These are phyloP conservation scores for Platichthys flesus DNA, from an alignment of 2,113 vertebrate genomes.

Conservation along the genomic window DNA sequence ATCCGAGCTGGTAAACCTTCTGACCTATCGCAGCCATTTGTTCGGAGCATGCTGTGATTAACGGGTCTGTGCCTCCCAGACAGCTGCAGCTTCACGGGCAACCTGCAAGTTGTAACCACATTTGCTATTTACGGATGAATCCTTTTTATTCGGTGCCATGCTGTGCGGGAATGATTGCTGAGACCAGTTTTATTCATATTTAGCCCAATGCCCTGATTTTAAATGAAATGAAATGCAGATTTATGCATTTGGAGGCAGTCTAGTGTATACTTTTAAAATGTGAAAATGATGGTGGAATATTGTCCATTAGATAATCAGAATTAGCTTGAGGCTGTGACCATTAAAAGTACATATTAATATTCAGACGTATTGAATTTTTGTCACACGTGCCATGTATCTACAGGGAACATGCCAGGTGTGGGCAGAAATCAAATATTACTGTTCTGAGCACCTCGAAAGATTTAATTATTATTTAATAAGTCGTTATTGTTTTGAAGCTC, in stretches of 20 bases:
- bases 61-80: conserved; percentile 34
- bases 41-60: conserved; percentile 48
- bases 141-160: conserved; percentile 22
- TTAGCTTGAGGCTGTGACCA: background rate
- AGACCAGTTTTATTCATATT: conserved; percentile 3
- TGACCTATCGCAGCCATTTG: conserved; percentile 32
- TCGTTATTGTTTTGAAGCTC: conserved; percentile 43
- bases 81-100: conserved; percentile 35
- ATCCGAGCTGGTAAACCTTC: conserved; percentile 16
- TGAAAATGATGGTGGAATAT: background rate
- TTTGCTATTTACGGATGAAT: conserved; percentile 22
- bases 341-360: background rate
- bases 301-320: background rate
- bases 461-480: conserved; percentile 39
- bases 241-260: background rate
- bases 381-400: background rate
- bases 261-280: background rate
- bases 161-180: conserved; percentile 19
- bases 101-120: conserved; percentile 28
- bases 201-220: background rate
- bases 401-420: too few relatives aligned
- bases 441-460: conserved; percentile 1
- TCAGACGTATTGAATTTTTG: too few relatives aligned
- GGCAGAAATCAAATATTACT: too few relatives aligned
- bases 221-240: background rate